Base-by-base conservation (phyloP, 2,888 invertebrate species). In the Smittia aterrima region DNA sequence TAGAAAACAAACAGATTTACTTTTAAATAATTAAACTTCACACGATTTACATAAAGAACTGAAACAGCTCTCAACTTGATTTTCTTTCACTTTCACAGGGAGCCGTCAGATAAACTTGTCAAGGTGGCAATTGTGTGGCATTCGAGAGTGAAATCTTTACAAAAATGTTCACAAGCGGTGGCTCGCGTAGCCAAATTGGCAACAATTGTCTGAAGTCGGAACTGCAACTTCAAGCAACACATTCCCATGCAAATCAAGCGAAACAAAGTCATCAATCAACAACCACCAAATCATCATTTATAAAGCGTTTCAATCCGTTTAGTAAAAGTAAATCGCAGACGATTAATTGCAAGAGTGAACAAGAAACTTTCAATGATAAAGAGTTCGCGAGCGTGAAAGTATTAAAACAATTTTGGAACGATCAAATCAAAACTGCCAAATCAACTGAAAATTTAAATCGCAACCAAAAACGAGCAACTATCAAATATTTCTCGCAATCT, bases 351-450 rank as follows among this genome's bases (percentile, higher is more conserved):
- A 67, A 22, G 1, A 66, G 20, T 27, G 47, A 22, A 62, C 22
- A 54, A 1, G 38, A 58, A 70, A 40, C 18, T 70, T 54, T 27
- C 13, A 40, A 22, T 54, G 70, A 72, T 58, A 75, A 77, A 13
- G 81, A 83, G 18, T 80, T 79, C 77, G 80, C 78, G 11, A 82
- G 83, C 27, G 83, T 83, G 25, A 82, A 83, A 77, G 80, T 79
- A 1, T 76, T 83, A 66, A 81, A 79, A 27, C 77, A 82, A 77
- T 78, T 83, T 75, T 83, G 83, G 83, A 82, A 82, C 77, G 81
- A 80, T 75, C 81, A 82, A 66, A 82, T 83, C 24, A 75, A 58
- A 27, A 70, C 62, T 75, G 64, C 62, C 24, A 70, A 32, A 41
- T 66, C 40, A 32, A 71, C 24, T 66, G 53, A 53, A 58, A 70